Evolutionary conservation across 2,888 invertebrate genomes (phyloP), one percentile per base, ranked within the genome.

Genomic region (Spisula subtruncata): DNA sequence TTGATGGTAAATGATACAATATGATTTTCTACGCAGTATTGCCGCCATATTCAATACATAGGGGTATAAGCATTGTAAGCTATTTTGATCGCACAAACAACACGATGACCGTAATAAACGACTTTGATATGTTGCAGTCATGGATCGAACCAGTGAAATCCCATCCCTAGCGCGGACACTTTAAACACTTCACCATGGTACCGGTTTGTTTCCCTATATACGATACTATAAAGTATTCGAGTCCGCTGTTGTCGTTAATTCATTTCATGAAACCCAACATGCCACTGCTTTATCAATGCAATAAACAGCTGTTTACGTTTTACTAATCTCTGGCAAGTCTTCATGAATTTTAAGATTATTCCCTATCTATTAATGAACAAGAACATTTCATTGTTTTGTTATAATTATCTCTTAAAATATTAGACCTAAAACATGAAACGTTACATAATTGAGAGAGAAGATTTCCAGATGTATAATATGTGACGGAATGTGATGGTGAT

Each of bases 401-500:
- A 18, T 35, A 25, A 32, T 75, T 35, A 35, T 35, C 16, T 32
- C 16, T 6, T 32, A 18, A 35, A 32, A 75, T 35, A 32, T 75
- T 32, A 32, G 75, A 75, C 35, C 32, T 16, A 75, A 75, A 75
- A 75, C 75, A 75, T 75, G 75, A 35, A 75, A 75, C 75, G 4
- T 35, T 75, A 75, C 6, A 75, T 18, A 35, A 32, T 8, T 32
- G 75, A 35, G 1, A 6, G 35, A 18, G 35, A 75, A 32, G 32
- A 5, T 32, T 18, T 32, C 75, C 75, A 35, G 75, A 14, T 35
- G 5, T 0, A 75, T 5, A 4, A 35, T 16, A 10, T 32, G 35
- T 75, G 75, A 75, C 75, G 16, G 32, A 16, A 16, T 35, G 1
- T 41, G 75, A 35, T 75, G 25, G 32, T 32, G 35, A 75, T 35